Percentiles rank a stretch among this genome's conserved stretches.
Conservation (phyloP, 2,113 vertebrate genomes). For the rat (Rattus norvegicus) region GRCr8 NC_086040.1:53412501-53413000, state of each 20-base stretch:
- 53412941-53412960: too few relatives aligned
- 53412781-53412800: background rate
- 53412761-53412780: background rate
- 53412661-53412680: background rate
- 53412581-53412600: too few relatives aligned
- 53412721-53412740: background rate
- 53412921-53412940: too few relatives aligned
- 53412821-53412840: background rate
- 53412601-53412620: too few relatives aligned
- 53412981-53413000: constrained; percentile 64
- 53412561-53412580: too few relatives aligned
- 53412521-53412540: background rate
- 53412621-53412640: too few relatives aligned
- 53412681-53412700: background rate
- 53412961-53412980: constrained; percentile 62
- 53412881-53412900: too few relatives aligned
- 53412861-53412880: background rate
- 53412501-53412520: background rate
- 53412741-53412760: background rate
- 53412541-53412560: background rate
- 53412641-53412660: too few relatives aligned
- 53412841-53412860: background rate
- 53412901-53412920: too few relatives aligned
- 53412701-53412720: background rate
- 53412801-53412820: background rate